Base-by-base conservation (phyloP, 2,113 vertebrate species). In the Eptesicus fuscus region DNA sequence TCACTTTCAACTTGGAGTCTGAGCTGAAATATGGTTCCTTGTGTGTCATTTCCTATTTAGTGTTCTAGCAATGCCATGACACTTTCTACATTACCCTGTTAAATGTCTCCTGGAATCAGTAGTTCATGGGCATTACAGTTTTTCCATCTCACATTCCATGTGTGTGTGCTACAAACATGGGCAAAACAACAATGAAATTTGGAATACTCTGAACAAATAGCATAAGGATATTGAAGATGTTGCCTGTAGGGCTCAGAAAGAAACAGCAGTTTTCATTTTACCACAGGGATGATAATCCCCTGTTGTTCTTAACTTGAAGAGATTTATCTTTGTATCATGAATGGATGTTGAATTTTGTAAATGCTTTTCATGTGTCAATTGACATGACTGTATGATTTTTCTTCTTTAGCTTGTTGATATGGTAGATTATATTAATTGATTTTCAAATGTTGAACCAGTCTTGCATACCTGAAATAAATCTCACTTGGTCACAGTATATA, bases 391-490 rank as follows among this genome's bases (percentile, higher is more conserved):
- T 61, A 61, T 73, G 77, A 73, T 63, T 93, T 95, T 93, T 91
- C 30, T 91, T 89, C 47, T 88, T 88, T 44, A 91, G 9, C 25
- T 91, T 77, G 16, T 59, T 82, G 35, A 82, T 63, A 86, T 78
- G 61, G 28, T 51, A 32, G 42, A 73, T 90, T 77, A 40, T 12
- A 82, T 49, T 63, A 79, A 78, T 22, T 92, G 47, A 82, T 89
- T 94, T 95, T 92, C 44, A 70, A 89, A 89, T 92, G 25, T 51
- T 74, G 65, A 88, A 91, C 73, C 47, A 76, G 18, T 5, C 71
- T 82, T 96, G 42, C 7, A 56, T 85, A 71, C 59, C 59, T 94
- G 37, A 35, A 82, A 82, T 53, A 95, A 92, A 82, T 49, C n/a
- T 8, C 47, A 78, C 14, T 90, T 88, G 40, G 73, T 93, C 11